phyloP scores from a whole-genome alignment of 2,888 invertebrate species.

The Anagyrus pseudococci region DNA sequence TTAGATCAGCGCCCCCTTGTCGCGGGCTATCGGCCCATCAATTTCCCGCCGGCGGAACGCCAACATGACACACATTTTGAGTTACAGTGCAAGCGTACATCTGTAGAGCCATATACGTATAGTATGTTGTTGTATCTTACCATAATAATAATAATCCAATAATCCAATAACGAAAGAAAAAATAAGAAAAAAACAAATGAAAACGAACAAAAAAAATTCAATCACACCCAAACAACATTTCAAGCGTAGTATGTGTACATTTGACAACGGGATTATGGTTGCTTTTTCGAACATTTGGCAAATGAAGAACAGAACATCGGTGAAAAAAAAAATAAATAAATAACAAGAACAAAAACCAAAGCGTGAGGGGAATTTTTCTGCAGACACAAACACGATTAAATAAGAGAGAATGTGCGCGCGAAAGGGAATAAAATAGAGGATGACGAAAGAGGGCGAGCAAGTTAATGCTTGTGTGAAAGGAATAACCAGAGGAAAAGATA shows the following conservation, averaged over 20 bases:
- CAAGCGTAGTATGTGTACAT: slow-evolving; percentile 57
- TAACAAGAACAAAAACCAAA: slow-evolving; percentile 36
- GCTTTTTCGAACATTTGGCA: slow-evolving; percentile 51
- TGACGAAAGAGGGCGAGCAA: slow-evolving; percentile 37
- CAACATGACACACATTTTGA: slow-evolving; percentile 59
- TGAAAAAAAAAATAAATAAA: slow-evolving; percentile 37
- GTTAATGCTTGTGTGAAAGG: slow-evolving; percentile 37
- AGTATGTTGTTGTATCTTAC: slow-evolving; percentile 54
- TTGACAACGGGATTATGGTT: slow-evolving; percentile 57
- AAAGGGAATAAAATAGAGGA: slow-evolving; percentile 31
- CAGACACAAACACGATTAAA: slow-evolving; percentile 28
- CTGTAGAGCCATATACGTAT: slow-evolving; percentile 63
- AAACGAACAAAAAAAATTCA: not conserved
- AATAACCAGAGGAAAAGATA: slow-evolving; percentile 24
- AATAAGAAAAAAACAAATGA: slow-evolving; percentile 38
- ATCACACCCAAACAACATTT: slow-evolving; percentile 28
- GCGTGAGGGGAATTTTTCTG: slow-evolving; percentile 42
- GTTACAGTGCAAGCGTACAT: slow-evolving; percentile 62
- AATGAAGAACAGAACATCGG: slow-evolving; percentile 33
- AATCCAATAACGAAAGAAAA: no score
- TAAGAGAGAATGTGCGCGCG: slow-evolving; percentile 37
- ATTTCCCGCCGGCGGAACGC: slow-evolving; percentile 36
- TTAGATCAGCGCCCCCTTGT: no score
- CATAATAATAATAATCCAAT: slow-evolving; percentile 27
- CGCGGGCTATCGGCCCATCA: no score